phyloP scores from a whole-genome alignment of 2,797 vertebrate species.

The Meriones psammophilus region DNA sequence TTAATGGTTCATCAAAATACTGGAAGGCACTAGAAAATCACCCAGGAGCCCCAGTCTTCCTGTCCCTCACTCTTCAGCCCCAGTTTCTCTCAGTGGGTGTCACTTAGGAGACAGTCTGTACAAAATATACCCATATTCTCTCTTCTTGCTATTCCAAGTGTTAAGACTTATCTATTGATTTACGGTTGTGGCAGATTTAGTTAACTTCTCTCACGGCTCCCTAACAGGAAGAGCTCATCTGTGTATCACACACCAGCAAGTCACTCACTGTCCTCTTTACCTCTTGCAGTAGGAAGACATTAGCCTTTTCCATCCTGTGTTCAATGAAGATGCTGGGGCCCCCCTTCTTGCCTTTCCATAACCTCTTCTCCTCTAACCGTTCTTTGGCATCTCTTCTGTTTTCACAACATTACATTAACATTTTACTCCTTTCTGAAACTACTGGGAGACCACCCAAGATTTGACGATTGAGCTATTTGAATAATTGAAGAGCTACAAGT shows the following conservation, averaged over 20 bases:
- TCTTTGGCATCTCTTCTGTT: neutral
- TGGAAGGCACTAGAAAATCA: neutral
- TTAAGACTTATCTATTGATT: neutral
- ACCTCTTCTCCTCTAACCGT: neutral
- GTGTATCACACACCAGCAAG: neutral
- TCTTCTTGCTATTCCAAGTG: neutral
- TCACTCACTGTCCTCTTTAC: neutral
- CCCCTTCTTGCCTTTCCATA: neutral
- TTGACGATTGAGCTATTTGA: neutral
- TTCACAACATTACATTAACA: neutral
- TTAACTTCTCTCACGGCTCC: neutral
- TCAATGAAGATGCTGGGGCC: neutral
- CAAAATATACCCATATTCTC: neutral
- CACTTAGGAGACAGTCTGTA: neutral
- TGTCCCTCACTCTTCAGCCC: accelerated
- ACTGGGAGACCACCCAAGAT: neutral
- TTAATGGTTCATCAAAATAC: neutral
- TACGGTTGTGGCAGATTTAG: neutral
- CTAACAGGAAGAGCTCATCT: neutral
- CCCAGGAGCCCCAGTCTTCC: neutral
- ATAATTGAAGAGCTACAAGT: neutral
- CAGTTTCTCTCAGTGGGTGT: neutral
- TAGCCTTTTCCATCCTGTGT: neutral
- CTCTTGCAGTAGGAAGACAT: neutral
- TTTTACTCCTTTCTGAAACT: neutral